These are phyloP conservation scores for Xerus rutilus DNA, from an alignment of 2,797 vertebrate species.

Conservation along the genomic window DNA sequence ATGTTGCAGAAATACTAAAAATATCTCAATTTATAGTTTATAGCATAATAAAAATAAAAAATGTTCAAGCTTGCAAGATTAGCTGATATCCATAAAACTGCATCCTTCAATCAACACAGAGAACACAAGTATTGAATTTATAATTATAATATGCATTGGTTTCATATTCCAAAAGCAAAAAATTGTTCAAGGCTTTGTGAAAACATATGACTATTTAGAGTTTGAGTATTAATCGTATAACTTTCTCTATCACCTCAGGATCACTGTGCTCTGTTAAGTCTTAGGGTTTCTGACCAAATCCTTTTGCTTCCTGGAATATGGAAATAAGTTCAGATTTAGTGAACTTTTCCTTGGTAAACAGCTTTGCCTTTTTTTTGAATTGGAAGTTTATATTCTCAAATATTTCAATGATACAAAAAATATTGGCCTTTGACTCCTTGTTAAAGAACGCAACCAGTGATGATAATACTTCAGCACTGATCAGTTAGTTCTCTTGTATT, in stretches of 20 bases:
- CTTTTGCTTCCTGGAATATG: conserved; percentile 80
- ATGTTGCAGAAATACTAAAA: conserved; percentile 69
- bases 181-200: conserved; percentile 11
- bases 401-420: conserved; percentile 77
- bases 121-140: conserved; percentile 42
- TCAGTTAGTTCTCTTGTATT: conserved; percentile 73
- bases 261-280: conserved; percentile 78
- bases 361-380: conserved; percentile 74
- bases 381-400: conserved; percentile 83
- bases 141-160: conserved; percentile 48
- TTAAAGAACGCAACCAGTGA: conserved; percentile 70
- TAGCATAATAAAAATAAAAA: conserved; percentile 61
- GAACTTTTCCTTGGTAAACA: conserved; percentile 80
- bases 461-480: conserved; percentile 78
- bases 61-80: conserved; percentile 56
- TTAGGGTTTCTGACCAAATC: conserved; percentile 78
- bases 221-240: conserved; percentile 79
- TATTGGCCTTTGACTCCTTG: conserved; percentile 79
- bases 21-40: conserved; percentile 66
- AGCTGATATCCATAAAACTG: conserved; percentile 61
- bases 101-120: conserved; percentile 52
- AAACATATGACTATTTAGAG: conserved; percentile 67
- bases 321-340: conserved; percentile 80
- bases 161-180: conserved; percentile 63
- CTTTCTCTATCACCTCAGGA: conserved; percentile 79